A percentile compares a stretch with the other conserved stretches of the same genome.
phyloP scores from a whole-genome alignment of 2,797 vertebrate genomes.

The Rhinogobio ventralis region DNA sequence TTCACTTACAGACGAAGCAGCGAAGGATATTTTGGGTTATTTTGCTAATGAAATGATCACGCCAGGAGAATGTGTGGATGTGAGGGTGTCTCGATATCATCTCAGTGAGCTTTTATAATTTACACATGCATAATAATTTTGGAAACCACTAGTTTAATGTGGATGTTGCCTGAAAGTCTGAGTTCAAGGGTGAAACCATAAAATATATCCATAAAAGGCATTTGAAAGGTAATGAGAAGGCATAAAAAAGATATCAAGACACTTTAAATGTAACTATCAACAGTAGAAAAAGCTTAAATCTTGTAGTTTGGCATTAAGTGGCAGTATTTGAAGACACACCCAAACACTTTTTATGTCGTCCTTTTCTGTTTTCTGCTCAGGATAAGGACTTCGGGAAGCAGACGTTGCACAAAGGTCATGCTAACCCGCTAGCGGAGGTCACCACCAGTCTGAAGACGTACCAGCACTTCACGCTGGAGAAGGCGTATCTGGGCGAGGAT shows the following conservation, averaged over 20 bases:
- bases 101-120: background rate
- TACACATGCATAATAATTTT: background rate
- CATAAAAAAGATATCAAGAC: background rate
- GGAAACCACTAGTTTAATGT: background rate
- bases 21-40: background rate
- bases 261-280: background rate
- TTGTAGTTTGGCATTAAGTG: background rate
- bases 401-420: conserved; percentile 90
- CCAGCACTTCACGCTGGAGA: conserved; percentile 98
- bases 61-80: background rate
- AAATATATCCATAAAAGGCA: background rate
- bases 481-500: conserved; percentile 94
- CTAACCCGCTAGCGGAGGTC: conserved; percentile 95
- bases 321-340: background rate
- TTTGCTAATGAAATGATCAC: too few relatives aligned
- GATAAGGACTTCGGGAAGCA: conserved; percentile 98
- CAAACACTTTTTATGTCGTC: background rate
- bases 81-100: too few relatives aligned
- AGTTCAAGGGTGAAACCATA: background rate
- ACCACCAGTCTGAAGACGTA: conserved; percentile 98
- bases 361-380: conserved; percentile 66
- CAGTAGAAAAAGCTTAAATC: background rate
- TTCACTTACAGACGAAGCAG: too few relatives aligned
- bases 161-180: background rate
- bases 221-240: background rate